A percentile compares a stretch with the other conserved stretches of the same genome.
phyloP scores from a whole-genome alignment of 2,113 vertebrate genomes.

The Neodon shergylaensis region DNA sequence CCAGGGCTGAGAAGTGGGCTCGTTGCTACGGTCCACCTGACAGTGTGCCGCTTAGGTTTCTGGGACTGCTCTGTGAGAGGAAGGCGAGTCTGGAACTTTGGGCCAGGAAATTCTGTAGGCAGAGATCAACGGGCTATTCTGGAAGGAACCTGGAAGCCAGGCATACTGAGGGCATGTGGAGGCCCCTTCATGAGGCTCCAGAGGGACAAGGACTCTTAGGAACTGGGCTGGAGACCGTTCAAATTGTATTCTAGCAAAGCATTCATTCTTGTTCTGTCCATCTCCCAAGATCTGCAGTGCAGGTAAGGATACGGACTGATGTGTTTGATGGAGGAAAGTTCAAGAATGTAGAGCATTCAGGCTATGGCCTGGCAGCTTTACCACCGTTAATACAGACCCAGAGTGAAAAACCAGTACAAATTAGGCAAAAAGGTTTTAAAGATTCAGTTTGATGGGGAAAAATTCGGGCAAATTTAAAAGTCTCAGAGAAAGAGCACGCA shows the following conservation, averaged over 20 bases:
- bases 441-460: background rate
- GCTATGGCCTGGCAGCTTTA: background rate
- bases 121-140: background rate
- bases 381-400: background rate
- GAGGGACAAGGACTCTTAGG: background rate
- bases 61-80: background rate
- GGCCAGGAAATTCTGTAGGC: background rate
- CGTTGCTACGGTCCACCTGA: background rate
- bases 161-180: background rate
- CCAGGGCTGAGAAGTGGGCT: background rate
- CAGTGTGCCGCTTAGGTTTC: too few relatives aligned
- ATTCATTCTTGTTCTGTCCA: too few relatives aligned
- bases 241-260: background rate
- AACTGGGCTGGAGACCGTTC: background rate
- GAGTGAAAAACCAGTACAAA: background rate
- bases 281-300: background rate
- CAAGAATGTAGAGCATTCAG: background rate
- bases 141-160: too few relatives aligned
- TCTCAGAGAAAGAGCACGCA: background rate
- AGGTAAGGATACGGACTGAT: background rate
- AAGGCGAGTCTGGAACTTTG: background rate
- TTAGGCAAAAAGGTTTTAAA: background rate
- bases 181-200: background rate
- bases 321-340: background rate
- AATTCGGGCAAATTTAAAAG: background rate